phyloP scores from a whole-genome alignment of 92 coral and sea anemone species.

The Zoanthus solanderi region DNA sequence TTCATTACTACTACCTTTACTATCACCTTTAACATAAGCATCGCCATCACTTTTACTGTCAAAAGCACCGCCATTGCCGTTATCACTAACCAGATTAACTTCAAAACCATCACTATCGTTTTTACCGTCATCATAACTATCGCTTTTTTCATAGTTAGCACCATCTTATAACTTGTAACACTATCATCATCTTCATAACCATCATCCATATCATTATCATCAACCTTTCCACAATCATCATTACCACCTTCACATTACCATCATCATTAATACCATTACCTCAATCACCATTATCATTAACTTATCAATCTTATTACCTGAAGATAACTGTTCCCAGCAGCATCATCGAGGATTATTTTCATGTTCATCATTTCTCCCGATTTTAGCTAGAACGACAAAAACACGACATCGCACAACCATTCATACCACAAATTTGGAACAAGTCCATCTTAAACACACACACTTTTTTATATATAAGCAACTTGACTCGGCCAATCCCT shows the following conservation, averaged over 20 bases:
- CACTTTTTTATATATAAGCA: no score
- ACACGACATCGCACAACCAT: no score
- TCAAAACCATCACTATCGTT: neutral
- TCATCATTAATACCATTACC: neutral
- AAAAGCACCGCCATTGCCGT: neutral
- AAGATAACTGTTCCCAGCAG: constrained; percentile 96
- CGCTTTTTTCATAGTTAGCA: no score
- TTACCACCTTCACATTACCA: no score
- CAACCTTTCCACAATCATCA: no score
- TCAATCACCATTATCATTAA: neutral
- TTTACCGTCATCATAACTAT: no score
- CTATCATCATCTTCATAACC: no score
- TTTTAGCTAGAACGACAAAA: constrained; percentile 60
- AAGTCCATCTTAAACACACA: no score
- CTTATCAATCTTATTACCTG: constrained; percentile 70
- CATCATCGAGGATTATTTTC: constrained; percentile 88
- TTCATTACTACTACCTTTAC: neutral
- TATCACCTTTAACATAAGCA: neutral
- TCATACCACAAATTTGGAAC: neutral
- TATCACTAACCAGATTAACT: neutral
- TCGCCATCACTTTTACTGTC: neutral
- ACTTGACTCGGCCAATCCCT: no score
- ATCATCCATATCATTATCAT: no score
- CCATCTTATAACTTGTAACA: no score
- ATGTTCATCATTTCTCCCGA: constrained; percentile 74